Evolutionary conservation across 2,797 vertebrate species (phyloP).

Genomic region (Clarias laeviceps): DNA sequence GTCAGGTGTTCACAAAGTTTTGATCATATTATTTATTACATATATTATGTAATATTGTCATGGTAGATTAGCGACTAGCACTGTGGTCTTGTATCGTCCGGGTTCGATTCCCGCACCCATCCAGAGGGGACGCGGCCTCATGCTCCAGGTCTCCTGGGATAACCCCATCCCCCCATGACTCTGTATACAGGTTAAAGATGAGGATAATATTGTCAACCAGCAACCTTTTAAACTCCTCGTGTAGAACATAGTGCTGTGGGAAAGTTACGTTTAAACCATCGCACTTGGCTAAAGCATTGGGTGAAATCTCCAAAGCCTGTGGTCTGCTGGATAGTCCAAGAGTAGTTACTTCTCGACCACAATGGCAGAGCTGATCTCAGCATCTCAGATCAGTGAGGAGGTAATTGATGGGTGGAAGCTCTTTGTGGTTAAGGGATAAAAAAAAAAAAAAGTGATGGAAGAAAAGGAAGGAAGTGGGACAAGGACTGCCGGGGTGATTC

Average conservation of each 20-base stretch:
- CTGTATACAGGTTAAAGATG: too few species aligned
- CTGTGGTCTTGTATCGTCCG: too few species aligned
- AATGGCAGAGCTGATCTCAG: background rate
- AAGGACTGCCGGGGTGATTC: slow-evolving; percentile 26
- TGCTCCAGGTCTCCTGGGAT: too few species aligned
- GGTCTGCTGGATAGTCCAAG: background rate
- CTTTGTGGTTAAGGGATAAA: background rate
- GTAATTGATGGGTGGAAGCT: background rate
- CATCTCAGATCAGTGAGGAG: background rate
- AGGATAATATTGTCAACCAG: background rate
- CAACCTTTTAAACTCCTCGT: background rate
- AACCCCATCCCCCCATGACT: too few species aligned
- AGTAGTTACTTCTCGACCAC: background rate
- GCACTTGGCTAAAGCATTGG: background rate
- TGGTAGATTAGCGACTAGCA: too few species aligned
- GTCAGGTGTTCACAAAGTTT: background rate
- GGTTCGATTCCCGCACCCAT: too few species aligned
- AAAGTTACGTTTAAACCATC: background rate
- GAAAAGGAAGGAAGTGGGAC: background rate
- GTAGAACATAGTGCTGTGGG: background rate
- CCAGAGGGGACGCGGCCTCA: too few species aligned
- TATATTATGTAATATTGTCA: background rate
- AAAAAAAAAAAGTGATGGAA: slow-evolving; percentile 26
- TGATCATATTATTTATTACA: background rate
- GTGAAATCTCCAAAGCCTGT: background rate